Base-by-base conservation (phyloP, 2,797 vertebrate species). In the Falco novaeseelandiae region DNA sequence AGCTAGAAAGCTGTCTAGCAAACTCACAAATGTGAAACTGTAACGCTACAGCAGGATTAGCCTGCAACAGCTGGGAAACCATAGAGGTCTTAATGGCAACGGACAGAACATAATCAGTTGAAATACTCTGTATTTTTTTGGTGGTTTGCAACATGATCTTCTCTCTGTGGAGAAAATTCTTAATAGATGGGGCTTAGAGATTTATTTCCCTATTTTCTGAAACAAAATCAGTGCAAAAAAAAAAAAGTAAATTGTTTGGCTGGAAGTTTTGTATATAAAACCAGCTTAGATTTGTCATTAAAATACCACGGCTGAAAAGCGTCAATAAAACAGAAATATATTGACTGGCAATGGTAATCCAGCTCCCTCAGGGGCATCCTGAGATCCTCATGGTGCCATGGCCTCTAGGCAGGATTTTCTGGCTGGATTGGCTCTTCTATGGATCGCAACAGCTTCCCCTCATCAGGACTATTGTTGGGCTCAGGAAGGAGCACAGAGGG, bases 51-150 rank as follows among this genome's bases (percentile, higher is more conserved):
- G 85, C 76, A 70, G 65, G 38, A 67, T 73, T 78, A 79, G 77
- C 57, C 83, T 96, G 90, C 7, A 71, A 91, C 59, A 95, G 91
- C 94, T 94, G 95, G 90, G 87, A 72, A 92, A 34, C 30, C 54
- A 21, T 46, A 62, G 79, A 81, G 59, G 54, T 65, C 57, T 57
- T 58, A 73, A 62, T 38, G 82, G 90, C 85, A 92, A 77, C 21
- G 52, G 71, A 80, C 46, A 78, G 61, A 87, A 67, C 6, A 18
- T 30, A 65, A 94, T 87, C 83, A 87, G 30, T 81, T 70, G 82
- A 83, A 95, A 93, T 54, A 79, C 49, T 59, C 81, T 40, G 6
- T 58, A 30, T 61, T 90, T 95, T 91, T 94, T 87, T 76, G 42
- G 89, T 62, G 27, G n/a, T 85, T 94, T 96, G 81, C 83, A 55